A percentile compares a stretch with the other conserved stretches of the same genome.
Conservation (phyloP, 2,888 invertebrate species). For the Melieria crassipennis region DNA sequence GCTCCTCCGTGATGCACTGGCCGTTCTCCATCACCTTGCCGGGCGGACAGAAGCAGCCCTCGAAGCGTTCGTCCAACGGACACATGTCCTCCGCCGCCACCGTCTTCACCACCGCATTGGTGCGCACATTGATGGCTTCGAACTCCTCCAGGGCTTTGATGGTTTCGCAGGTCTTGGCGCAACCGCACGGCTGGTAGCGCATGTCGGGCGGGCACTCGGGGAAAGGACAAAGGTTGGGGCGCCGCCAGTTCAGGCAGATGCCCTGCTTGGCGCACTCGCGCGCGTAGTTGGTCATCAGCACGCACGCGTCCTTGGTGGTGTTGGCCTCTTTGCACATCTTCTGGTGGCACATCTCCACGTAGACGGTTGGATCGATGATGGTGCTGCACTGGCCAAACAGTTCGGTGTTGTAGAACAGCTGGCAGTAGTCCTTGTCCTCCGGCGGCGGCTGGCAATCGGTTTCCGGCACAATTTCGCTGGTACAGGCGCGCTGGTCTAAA, state of each 20-base stretch:
- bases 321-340: slow-evolving; percentile 71
- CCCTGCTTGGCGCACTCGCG: slow-evolving; percentile 76
- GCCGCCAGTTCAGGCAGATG: slow-evolving; percentile 80
- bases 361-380: slow-evolving; percentile 75
- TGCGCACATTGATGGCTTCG: slow-evolving; percentile 57
- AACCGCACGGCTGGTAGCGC: slow-evolving; percentile 61
- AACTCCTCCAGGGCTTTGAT: slow-evolving; percentile 53
- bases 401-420: slow-evolving; percentile 70
- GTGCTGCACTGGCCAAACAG: slow-evolving; percentile 77
- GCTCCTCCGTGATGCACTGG: slow-evolving; percentile 75
- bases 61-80: slow-evolving; percentile 67
- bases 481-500: slow-evolving; percentile 67
- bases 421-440: slow-evolving; percentile 74
- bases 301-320: slow-evolving; percentile 71
- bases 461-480: slow-evolving; percentile 66
- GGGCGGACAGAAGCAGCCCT: slow-evolving; percentile 87
- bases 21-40: slow-evolving; percentile 77
- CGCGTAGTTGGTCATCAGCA: slow-evolving; percentile 76
- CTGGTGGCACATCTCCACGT: slow-evolving; percentile 75
- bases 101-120: slow-evolving; percentile 51
- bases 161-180: slow-evolving; percentile 62
- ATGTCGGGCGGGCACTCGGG: slow-evolving; percentile 66
- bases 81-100: slow-evolving; percentile 65
- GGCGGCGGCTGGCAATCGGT: slow-evolving; percentile 69
- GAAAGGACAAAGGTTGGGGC: slow-evolving; percentile 72